These are phyloP conservation scores for Lynx canadensis DNA, from an alignment of 2,113 vertebrate species.

Conservation along the genomic window DNA sequence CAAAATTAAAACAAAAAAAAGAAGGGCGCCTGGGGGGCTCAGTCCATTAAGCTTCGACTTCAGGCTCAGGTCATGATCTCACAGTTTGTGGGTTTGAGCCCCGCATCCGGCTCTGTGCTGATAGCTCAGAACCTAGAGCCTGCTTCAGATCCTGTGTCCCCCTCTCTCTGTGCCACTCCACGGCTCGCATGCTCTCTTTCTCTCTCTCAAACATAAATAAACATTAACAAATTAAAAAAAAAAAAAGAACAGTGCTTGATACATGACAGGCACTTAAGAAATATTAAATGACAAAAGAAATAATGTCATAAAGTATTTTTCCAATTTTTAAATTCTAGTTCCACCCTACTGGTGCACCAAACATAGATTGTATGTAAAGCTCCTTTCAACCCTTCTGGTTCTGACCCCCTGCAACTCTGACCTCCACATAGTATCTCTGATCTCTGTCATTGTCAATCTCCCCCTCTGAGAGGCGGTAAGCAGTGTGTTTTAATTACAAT, in stretches of 20 bases:
- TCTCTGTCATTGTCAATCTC: neutral
- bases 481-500: neutral
- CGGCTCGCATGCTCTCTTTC: too few species aligned
- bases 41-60: too few species aligned
- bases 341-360: neutral
- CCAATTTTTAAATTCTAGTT: neutral
- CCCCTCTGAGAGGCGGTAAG: neutral
- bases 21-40: too few species aligned
- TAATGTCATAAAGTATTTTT: neutral
- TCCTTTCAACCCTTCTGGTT: neutral
- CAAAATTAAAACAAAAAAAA: too few species aligned
- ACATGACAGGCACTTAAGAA: neutral
- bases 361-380: neutral
- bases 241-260: neutral
- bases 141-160: too few species aligned
- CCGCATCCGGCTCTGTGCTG: too few species aligned
- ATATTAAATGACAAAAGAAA: neutral
- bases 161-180: too few species aligned
- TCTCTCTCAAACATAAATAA: too few species aligned
- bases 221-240: too few species aligned
- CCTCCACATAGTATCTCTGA: neutral
- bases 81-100: too few species aligned
- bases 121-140: too few species aligned
- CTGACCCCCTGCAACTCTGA: neutral
- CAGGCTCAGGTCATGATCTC: too few species aligned